Base-by-base conservation (phyloP, 2,797 vertebrate genomes). In the Xenops minutus region DNA sequence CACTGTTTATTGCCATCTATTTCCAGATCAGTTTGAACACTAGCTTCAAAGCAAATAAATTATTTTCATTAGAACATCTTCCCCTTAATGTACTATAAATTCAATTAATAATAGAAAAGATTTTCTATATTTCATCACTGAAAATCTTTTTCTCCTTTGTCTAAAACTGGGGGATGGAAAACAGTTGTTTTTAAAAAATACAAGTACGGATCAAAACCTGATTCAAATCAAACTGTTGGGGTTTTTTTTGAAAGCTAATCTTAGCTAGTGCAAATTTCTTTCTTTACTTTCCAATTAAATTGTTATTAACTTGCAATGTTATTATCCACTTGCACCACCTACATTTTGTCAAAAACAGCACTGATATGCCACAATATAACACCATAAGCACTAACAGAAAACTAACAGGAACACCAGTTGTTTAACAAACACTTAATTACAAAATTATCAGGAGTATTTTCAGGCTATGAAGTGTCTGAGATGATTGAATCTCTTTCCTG, bases 11-110 rank as follows among this genome's bases (percentile, higher is more conserved):
- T 85, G 30, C 71, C 77, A 89, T 73, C 56, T 64, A 48, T 83
- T 95, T 92, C 73, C 54, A 67, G 58, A 83, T 88, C 77, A 83
- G 67, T 91, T 79, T 94, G 81, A 93, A 83, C 73, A 89, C 69
- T 82, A 49, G 17, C 96, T 96, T 94, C 72, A 96, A 92, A 96
- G 75, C 14, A 90, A 95, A 82, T 34, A 61, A 51, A 80, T 78
- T 1, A 67, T 93, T 97, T 93, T 92, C 74, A 69, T 93, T 94
- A 82, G 69, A 95, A 77, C 23, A 48, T 85, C 54, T 88, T 93
- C 58, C 69, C n/a, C 92, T 94, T 81, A 86, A 73, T 85, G 76
- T 92, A 32, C 39, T 61, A 34, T 36, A 80, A 89, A 92, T 77
- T 88, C 46, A 74, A 80, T 85, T 93, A 89, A 66, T 78, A 80